Conservation (phyloP, 2,797 vertebrate genomes). For the Dendrocincla fuliginosa region DNA sequence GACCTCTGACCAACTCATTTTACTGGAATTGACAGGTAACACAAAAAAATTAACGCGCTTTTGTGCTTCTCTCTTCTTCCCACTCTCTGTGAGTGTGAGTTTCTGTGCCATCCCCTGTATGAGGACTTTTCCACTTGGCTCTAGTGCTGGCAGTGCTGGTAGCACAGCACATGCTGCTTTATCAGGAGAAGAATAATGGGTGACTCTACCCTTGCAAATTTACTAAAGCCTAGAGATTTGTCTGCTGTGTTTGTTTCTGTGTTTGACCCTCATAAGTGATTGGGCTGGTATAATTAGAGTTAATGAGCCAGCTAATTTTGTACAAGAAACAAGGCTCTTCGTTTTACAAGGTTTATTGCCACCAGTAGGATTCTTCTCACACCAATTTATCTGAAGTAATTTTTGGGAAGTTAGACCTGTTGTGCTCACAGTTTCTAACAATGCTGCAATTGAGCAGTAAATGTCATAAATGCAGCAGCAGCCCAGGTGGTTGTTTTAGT, state of each 20-base stretch:
- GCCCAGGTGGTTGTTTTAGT: not conserved
- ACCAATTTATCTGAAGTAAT: not conserved
- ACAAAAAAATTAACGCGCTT: not conserved
- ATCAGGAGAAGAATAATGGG: not conserved
- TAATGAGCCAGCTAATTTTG: slow-evolving; percentile 45
- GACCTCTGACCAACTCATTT: not conserved
- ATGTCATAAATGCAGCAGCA: not conserved
- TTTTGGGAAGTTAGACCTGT: not conserved
- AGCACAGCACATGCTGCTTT: not conserved
- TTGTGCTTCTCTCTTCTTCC: not conserved
- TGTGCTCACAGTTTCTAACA: not conserved
- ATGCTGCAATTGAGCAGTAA: not conserved
- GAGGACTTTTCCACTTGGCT: not conserved
- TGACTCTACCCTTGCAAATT: not conserved
- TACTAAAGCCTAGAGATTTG: not conserved
- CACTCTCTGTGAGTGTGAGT: not conserved
- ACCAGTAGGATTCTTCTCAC: not conserved
- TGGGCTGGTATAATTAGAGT: not conserved
- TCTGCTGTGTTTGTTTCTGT: slow-evolving; percentile 17
- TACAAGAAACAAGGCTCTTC: slow-evolving; percentile 11
- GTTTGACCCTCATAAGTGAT: slow-evolving; percentile 16
- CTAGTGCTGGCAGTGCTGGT: not conserved
- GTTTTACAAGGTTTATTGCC: slow-evolving; percentile 34
- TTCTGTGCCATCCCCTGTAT: not conserved
- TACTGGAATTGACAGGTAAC: fast-evolving